Evolutionary conservation across 2,113 vertebrate species (phyloP).

Genomic region (Neomonachus schauinslandi): DNA sequence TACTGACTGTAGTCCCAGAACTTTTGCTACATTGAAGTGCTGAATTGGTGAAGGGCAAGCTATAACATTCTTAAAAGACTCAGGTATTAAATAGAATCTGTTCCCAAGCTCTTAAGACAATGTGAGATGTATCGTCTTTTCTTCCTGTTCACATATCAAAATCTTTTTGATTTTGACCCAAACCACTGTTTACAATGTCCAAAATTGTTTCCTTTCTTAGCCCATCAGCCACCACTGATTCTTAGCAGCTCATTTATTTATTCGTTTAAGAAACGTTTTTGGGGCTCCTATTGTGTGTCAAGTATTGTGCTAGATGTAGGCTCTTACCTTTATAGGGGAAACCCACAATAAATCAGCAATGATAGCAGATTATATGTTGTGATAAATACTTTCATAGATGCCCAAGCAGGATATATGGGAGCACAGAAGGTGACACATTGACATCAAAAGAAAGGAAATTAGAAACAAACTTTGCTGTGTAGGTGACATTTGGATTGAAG

Average conservation of each 20-base stretch:
- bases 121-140: neutral
- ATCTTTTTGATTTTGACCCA: conserved; percentile 13
- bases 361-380: neutral
- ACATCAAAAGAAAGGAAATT: neutral
- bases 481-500: neutral
- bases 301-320: neutral
- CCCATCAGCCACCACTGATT: neutral
- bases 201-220: conserved; percentile 17
- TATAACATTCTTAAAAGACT: neutral
- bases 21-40: conserved; percentile 1
- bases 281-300: neutral
- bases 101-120: conserved; percentile 4
- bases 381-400: neutral
- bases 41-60: neutral
- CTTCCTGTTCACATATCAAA: neutral
- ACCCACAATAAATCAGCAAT: neutral
- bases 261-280: neutral
- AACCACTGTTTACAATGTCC: neutral
- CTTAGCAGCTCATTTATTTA: neutral
- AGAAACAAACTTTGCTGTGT: neutral
- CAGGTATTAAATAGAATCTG: neutral
- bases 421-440: neutral
- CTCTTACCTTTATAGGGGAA: neutral
- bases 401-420: neutral
- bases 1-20: neutral